Conservation (phyloP, 2,797 vertebrate genomes). For the Esox lucius region DNA sequence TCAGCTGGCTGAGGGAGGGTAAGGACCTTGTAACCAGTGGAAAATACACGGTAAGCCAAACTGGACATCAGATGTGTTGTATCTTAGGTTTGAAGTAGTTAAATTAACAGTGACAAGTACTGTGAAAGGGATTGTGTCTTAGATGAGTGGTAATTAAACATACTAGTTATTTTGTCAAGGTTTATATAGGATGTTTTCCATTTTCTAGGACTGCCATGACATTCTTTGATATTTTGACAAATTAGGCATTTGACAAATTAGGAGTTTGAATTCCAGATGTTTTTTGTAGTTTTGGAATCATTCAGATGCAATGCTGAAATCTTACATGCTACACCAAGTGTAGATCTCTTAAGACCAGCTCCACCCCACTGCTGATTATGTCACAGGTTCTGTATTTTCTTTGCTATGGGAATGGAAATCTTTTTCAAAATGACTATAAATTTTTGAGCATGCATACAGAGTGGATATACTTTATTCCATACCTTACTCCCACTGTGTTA, state of each 20-base stretch:
- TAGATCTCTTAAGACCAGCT: neutral
- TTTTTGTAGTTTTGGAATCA: neutral
- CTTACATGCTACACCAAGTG: neutral
- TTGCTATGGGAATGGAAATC: too few species aligned
- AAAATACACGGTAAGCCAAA: slow-evolving; percentile 88
- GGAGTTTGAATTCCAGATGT: neutral
- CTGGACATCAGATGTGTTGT: slow-evolving; percentile 9
- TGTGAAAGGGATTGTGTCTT: neutral
- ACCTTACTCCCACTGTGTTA: neutral
- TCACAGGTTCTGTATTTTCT: neutral
- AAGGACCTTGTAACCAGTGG: slow-evolving; percentile 82
- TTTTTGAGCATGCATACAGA: too few species aligned
- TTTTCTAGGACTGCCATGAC: slow-evolving; percentile 25
- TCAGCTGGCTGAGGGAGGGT: slow-evolving; percentile 96
- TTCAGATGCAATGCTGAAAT: neutral
- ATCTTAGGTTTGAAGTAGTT: neutral
- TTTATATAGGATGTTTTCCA: slow-evolving; percentile 32
- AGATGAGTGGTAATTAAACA: neutral
- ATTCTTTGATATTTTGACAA: neutral
- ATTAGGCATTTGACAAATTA: neutral
- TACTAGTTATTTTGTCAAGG: slow-evolving; percentile 17
- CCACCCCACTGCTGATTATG: neutral
- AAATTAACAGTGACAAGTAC: neutral
- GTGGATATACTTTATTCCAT: too few species aligned
- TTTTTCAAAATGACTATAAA: too few species aligned